These are phyloP conservation scores for Schizaphis graminum DNA, from an alignment of 2,888 invertebrate species.

Conservation along the genomic window DNA sequence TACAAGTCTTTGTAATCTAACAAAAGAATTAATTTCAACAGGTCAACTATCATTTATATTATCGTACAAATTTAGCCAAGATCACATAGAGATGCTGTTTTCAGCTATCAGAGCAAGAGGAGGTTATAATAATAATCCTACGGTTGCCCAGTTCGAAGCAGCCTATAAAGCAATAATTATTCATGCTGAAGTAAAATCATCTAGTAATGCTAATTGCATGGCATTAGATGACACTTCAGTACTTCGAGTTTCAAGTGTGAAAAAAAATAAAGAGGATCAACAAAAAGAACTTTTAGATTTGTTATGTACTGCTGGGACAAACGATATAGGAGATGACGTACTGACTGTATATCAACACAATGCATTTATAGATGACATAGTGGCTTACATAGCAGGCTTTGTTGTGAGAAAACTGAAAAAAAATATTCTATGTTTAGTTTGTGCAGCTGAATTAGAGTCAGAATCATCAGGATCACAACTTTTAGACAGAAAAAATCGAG, in stretches of 20 bases:
- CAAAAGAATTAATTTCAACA: background rate
- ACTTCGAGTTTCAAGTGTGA: constrained; percentile 12
- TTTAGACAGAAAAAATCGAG: constrained; percentile 32
- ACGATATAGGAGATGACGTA: background rate
- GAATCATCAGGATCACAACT: constrained; percentile 1
- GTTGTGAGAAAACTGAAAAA: constrained; percentile 23
- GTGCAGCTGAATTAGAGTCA: background rate
- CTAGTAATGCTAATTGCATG: constrained; percentile 28
- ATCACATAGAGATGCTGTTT: background rate
- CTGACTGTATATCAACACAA: constrained; percentile 25
- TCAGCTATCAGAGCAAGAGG: constrained; percentile 21
- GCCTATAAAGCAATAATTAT: constrained; percentile 21
- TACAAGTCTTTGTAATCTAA: background rate
- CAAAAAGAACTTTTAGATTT: constrained; percentile 31
- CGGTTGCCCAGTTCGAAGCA: constrained; percentile 13
- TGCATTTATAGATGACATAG: constrained; percentile 44
- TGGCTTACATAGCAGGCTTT: constrained; percentile 41
- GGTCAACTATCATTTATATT: background rate
- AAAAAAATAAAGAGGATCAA: background rate
- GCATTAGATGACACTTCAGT: constrained; percentile 32
- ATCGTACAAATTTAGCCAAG: constrained; percentile 21
- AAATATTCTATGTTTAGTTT: background rate
- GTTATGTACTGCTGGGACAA: constrained; percentile 26
- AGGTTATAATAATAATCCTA: constrained; percentile 48
- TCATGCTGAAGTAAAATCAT: constrained; percentile 32